Base-by-base conservation (phyloP, 2,113 vertebrate species). In the Helogale parvula region DNA sequence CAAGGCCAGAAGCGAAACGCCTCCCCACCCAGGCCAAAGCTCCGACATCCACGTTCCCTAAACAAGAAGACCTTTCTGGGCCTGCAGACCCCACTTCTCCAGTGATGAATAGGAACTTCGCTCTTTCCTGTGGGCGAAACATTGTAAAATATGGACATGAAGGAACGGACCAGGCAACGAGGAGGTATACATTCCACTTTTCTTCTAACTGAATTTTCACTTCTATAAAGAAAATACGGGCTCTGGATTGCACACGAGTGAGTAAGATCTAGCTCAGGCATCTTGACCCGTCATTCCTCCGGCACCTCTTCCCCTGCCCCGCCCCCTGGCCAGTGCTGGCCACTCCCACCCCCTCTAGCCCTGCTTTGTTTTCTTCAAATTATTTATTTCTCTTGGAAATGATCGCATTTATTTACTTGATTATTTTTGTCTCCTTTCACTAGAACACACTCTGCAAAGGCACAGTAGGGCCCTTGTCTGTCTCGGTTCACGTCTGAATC, bases 111-210 rank as follows among this genome's bases (percentile, higher is more conserved):
- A 23, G 63, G 29, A 71, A 77, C 17, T 17, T 54, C 27, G 38
- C 66, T 60, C 16, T 68, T 19, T 2, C 93, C 23, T 25, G 33
- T 14, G 77, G 45, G 60, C 23, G 27, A 50, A 14, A 25, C 41
- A 47, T 47, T 47, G 45, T 47, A 47, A 47, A 82, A 11, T 19
- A 25, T 2, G 38, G 60, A 27, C 5, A 7, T 5, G 52, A 80
- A 10, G 52, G 84, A 35, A 35, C 0, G 0, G 31, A 16, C 35
- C 29, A 38, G 31, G 79, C 63, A 35, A 31, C 13, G 47, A 47
- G 23, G 17, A 23, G 2, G 1, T 27, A 41, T 9, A 2, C 7
- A 29, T 19, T 77, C 12, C 3, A 4, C 41, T 8, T 13, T 76
- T 35, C 60, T 8, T 35, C 38, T 35, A 41, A 77, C 7, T 38